Evolutionary conservation across 64 coral and sea anemone species (phyloP), one percentile per base, ranked within the genome.

Genomic region (Dendrophyllia cribrosa): DNA sequence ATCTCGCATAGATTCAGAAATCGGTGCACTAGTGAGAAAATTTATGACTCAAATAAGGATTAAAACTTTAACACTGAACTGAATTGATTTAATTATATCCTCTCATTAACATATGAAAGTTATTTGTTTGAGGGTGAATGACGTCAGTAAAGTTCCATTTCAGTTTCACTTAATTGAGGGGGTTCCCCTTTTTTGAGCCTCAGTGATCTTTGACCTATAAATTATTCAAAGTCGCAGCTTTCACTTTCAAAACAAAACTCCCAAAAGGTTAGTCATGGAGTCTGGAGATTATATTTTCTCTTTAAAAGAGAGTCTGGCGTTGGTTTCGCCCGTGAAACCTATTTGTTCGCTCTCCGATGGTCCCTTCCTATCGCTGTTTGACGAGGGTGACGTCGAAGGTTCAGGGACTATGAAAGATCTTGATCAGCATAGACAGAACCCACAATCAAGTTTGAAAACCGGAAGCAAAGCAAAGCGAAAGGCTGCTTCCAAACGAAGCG

Each of bases 181-280:
- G 51, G n/a, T 78, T 56, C 51, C 76, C 76, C 52, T 78, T 24
- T 12, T 11, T 24, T 53, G 3, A 9, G 9, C 2, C 1, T 56
- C 51, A 9, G 5, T 0, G 51, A n/a, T 52, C 47, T n/a, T 21
- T 22, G 74, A 58, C 11, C 10, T 58, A 13, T n/a, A n/a, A n/a
- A 58, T 78, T 78, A 58, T 59, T 78, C 20, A 78, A 78, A 58
- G 21, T 76, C 12, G 3, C 22, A 13, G 43, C 78, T 82, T 82
- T 82, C 58, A 56, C 4, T 64, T 82, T 65, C 53, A 79, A 79
- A 79, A 61, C 77, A 79, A 69, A n/a, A 10, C 43, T 64, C 26
- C 59, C 23, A 56, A 58, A 65, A 82, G 78, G 7, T 62, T n/a
- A n/a, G 43, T 7, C 14, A 64, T n/a, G 11, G 34, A 15, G 17